Evolutionary conservation across 2,888 invertebrate species (phyloP).

Genomic region (Tridacna gigas): DNA sequence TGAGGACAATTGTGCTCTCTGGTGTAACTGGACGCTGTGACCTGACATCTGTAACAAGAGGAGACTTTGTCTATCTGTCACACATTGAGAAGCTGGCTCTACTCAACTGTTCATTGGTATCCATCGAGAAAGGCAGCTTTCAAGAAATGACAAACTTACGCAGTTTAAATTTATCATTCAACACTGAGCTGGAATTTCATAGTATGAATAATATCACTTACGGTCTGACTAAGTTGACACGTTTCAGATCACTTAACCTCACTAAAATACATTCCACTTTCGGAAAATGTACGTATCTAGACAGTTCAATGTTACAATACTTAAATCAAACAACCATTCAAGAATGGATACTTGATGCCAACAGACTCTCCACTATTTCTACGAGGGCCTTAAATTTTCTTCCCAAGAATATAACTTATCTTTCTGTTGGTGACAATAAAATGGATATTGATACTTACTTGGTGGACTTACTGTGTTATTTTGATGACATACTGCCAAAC

Average conservation of each 20-base stretch:
- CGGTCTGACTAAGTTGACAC: background rate
- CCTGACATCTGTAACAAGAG: background rate
- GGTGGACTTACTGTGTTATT: background rate
- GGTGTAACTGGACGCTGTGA: background rate
- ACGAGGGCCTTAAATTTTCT: background rate
- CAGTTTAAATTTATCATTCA: slow-evolving; percentile 5
- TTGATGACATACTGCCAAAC: background rate
- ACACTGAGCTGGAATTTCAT: background rate
- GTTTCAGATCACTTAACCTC: background rate
- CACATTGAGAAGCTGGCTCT: background rate
- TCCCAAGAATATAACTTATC: background rate
- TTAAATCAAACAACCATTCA: background rate
- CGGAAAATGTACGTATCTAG: background rate
- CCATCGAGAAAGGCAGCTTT: slow-evolving; percentile 2
- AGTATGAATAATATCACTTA: background rate
- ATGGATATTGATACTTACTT: background rate
- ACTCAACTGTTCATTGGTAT: background rate
- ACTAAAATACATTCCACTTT: background rate
- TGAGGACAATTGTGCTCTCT: background rate
- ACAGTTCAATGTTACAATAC: background rate
- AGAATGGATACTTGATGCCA: background rate
- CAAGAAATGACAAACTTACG: background rate
- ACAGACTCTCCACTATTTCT: background rate
- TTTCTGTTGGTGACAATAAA: slow-evolving; percentile 1
- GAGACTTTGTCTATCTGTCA: background rate